These are phyloP conservation scores for Periphyllus acericola DNA, from an alignment of 2,888 invertebrate species.

Conservation along the genomic window DNA sequence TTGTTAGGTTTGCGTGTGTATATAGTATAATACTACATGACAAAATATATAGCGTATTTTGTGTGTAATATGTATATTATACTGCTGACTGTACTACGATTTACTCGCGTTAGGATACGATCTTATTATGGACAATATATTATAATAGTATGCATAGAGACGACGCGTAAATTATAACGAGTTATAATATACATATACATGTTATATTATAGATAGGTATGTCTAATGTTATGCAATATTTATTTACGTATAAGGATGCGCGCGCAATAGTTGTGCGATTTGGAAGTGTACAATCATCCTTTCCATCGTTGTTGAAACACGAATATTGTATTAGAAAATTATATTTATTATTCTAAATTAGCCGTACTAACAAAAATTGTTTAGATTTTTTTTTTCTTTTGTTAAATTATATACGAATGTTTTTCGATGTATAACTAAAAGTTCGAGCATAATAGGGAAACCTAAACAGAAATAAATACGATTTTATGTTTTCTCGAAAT, in stretches of 20 bases:
- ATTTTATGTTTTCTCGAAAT: conserved; percentile 10
- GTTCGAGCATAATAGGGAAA: not conserved
- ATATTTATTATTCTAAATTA: not conserved
- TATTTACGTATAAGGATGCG: not conserved
- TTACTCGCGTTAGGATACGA: not conserved
- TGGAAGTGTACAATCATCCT: not conserved
- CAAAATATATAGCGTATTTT: conserved; percentile 1
- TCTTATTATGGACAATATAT: not conserved
- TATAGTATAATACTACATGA: not conserved
- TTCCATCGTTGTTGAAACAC: not conserved
- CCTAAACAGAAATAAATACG: not conserved
- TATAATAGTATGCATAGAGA: too few species aligned
- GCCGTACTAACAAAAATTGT: not conserved
- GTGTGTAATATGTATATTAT: not conserved
- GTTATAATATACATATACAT: not conserved
- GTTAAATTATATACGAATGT: conserved; percentile 10
- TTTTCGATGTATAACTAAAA: not conserved
- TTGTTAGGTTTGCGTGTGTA: not conserved
- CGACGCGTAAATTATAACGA: not conserved
- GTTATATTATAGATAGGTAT: not conserved
- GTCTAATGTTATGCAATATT: not conserved
- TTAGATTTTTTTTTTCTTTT: not conserved
- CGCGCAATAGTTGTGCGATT: not conserved
- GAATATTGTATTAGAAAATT: not conserved
- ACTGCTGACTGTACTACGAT: not conserved